Conservation (phyloP, 2,888 invertebrate species). For the Aleiodes alternator region DNA sequence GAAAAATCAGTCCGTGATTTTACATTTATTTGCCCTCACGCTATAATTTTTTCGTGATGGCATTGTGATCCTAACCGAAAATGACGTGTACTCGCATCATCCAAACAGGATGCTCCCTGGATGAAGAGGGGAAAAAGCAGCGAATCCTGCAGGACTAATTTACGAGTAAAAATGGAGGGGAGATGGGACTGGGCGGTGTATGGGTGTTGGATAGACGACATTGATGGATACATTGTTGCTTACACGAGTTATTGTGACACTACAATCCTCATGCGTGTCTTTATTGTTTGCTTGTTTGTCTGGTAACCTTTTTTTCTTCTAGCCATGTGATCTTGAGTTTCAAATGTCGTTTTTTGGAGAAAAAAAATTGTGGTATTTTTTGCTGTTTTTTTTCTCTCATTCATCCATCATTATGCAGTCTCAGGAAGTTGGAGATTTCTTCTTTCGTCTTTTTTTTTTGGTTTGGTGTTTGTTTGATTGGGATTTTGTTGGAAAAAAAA, state of each 20-base stretch:
- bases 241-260: slow-evolving; percentile 64
- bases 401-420: slow-evolving; percentile 2
- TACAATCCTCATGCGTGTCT: slow-evolving; percentile 67
- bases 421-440: background rate
- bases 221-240: slow-evolving; percentile 72
- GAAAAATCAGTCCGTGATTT: background rate
- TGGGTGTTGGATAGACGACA: slow-evolving; percentile 59
- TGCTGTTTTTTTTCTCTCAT: background rate
- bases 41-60: slow-evolving; percentile 62
- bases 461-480: slow-evolving; percentile 33
- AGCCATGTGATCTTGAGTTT: slow-evolving; percentile 31
- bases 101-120: slow-evolving; percentile 65
- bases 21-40: background rate
- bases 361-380: slow-evolving; percentile 21
- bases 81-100: slow-evolving; percentile 63
- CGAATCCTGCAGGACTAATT: slow-evolving; percentile 71
- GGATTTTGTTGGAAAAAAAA: slow-evolving; percentile 41
- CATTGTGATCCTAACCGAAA: slow-evolving; percentile 67
- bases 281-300: slow-evolving; percentile 71
- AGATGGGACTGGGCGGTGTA: slow-evolving; percentile 44
- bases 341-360: slow-evolving; percentile 27
- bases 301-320: slow-evolving; percentile 48
- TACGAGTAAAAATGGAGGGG: slow-evolving; percentile 58
- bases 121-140: slow-evolving; percentile 37
- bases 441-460: too few species aligned